These are phyloP conservation scores for Eubasilissa regina DNA, from an alignment of 1,140 invertebrate genomes.

Conservation along the genomic window DNA sequence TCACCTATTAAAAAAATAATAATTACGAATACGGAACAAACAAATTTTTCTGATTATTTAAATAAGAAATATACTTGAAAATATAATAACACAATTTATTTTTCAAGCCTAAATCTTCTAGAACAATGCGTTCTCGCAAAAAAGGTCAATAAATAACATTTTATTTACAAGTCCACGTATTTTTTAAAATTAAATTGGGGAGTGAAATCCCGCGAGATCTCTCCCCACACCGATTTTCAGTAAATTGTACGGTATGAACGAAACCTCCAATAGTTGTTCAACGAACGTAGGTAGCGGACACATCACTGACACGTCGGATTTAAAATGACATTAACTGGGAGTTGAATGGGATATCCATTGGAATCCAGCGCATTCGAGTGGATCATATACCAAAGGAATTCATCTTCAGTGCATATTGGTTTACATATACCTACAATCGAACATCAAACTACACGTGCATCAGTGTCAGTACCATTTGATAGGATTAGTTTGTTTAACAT, in stretches of 20 bases:
- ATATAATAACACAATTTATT: no score
- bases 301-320: slow-evolving; percentile 4
- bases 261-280: background rate
- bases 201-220: background rate
- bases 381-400: background rate
- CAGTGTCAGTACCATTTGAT: no score
- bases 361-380: background rate
- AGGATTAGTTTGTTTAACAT: background rate
- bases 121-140: no score
- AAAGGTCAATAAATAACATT: no score
- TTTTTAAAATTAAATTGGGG: no score
- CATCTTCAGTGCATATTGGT: background rate
- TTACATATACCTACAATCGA: background rate
- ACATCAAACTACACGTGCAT: background rate
- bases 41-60: no score
- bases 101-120: no score
- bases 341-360: background rate
- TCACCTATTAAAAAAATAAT: no score
- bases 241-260: background rate
- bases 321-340: background rate
- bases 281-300: background rate
- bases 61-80: no score
- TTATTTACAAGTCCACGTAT: no score
- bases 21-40: no score
- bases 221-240: background rate